Conservation (phyloP, 2,797 vertebrate genomes). For the Sebastes hopkinsi region DNA sequence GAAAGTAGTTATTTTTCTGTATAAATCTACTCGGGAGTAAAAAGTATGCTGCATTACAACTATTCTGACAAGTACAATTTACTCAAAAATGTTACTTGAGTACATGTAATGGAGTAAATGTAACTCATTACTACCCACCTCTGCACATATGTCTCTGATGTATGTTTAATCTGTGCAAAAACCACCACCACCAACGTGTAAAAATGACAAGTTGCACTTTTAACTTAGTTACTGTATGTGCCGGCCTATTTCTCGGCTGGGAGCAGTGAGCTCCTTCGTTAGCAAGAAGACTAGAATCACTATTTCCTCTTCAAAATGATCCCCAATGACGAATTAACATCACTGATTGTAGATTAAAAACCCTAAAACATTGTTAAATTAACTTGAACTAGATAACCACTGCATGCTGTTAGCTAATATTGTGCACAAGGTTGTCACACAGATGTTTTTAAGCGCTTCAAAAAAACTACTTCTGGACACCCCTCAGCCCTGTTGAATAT, state of each 20-base stretch:
- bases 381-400: background rate
- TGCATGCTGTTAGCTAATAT: background rate
- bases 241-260: background rate
- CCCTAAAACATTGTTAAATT: background rate
- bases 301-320: background rate
- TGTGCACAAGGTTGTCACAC: background rate
- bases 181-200: background rate
- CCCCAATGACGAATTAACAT: background rate
- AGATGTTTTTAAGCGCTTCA: background rate
- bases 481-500: conserved; percentile 52
- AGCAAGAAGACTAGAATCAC: background rate
- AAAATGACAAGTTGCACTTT: background rate
- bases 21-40: too few relatives aligned
- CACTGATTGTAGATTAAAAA: background rate
- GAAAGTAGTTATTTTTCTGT: too few relatives aligned
- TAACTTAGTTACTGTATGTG: background rate
- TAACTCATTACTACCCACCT: too few relatives aligned
- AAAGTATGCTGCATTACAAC: too few relatives aligned
- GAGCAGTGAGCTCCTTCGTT: background rate
- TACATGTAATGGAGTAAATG: too few relatives aligned
- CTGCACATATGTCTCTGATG: background rate
- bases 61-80: too few relatives aligned
- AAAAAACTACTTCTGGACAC: conserved; percentile 7
- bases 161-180: background rate
- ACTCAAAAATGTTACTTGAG: too few relatives aligned